A percentile compares a stretch with the other conserved stretches of the same genome.
Conservation (phyloP, 1,140 invertebrate genomes). For the Drosophila willistoni region DNA sequence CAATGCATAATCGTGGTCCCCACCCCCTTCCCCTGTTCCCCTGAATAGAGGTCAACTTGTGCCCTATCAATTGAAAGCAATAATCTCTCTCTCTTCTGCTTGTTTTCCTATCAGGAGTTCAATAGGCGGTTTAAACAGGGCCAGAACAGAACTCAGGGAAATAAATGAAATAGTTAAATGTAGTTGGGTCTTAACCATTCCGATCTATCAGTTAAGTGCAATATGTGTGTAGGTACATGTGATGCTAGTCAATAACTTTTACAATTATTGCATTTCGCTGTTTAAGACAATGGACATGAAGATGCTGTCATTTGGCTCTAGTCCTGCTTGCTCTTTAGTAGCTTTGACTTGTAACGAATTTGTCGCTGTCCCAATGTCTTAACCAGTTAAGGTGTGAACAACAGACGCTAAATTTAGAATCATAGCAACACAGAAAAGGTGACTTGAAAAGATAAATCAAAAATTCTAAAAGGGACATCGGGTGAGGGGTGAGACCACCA, state of each 20-base stretch:
- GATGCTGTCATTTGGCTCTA: neutral
- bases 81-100: too few relatives aligned
- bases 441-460: conserved; percentile 72
- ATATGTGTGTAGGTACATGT: too few relatives aligned
- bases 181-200: too few relatives aligned
- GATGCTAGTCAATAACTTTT: conserved; percentile 9
- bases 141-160: too few relatives aligned
- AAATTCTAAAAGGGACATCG: conserved; percentile 51
- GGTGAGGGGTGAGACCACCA: conserved; percentile 56
- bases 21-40: neutral
- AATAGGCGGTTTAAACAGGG: too few relatives aligned
- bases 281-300: conserved; percentile 54
- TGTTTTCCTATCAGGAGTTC: too few relatives aligned
- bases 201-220: too few relatives aligned
- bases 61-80: too few relatives aligned
- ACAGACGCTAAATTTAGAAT: conserved; percentile 62
- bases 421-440: conserved; percentile 38
- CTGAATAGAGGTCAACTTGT: neutral
- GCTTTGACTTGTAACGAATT: conserved; percentile 64
- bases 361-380: conserved; percentile 64
- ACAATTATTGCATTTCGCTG: conserved; percentile 77
- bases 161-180: too few relatives aligned
- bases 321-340: neutral
- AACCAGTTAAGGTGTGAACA: conserved; percentile 65
- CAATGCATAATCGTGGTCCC: neutral